Conservation (phyloP, 2,888 invertebrate genomes). For the Trichopria drosophilae region DNA sequence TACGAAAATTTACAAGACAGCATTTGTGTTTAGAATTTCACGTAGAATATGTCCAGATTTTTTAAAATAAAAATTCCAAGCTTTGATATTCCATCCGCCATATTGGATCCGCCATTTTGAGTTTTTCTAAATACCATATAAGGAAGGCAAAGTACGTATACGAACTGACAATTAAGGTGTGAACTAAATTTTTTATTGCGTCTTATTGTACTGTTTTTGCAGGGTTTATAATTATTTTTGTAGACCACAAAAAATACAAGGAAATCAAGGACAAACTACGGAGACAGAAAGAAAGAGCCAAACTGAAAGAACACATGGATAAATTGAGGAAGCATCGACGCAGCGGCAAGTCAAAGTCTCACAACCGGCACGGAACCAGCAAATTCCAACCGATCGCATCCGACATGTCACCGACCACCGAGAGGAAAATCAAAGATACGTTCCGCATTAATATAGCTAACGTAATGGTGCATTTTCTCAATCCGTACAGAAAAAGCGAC, state of each 20-base stretch:
- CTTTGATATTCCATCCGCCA: too few species aligned
- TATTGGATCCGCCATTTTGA: too few species aligned
- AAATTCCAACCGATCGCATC: conserved; percentile 58
- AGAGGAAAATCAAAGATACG: conserved; percentile 79
- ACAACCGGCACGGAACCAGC: conserved; percentile 46
- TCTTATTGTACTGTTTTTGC: too few species aligned
- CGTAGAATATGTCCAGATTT: too few species aligned
- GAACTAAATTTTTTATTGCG: too few species aligned
- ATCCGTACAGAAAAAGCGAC: conserved; percentile 83
- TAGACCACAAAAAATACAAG: conserved; percentile 75
- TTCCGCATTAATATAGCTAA: conserved; percentile 80
- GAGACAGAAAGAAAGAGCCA: conserved; percentile 67
- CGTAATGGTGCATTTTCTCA: conserved; percentile 83
- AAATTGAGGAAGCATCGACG: conserved; percentile 58
- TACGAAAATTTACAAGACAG: too few species aligned
- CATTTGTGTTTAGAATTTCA: too few species aligned
- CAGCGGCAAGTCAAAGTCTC: conserved; percentile 51
- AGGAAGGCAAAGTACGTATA: too few species aligned
- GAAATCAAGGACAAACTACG: conserved; percentile 79
- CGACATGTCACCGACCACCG: conserved; percentile 61
- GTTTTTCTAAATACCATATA: too few species aligned
- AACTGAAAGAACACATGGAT: conserved; percentile 59
- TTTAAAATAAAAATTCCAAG: too few species aligned
- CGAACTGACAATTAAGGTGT: too few species aligned
- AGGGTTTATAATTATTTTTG: too few species aligned